Base-by-base conservation (phyloP, 1,140 invertebrate species). In the Apis laboriosa region DNA sequence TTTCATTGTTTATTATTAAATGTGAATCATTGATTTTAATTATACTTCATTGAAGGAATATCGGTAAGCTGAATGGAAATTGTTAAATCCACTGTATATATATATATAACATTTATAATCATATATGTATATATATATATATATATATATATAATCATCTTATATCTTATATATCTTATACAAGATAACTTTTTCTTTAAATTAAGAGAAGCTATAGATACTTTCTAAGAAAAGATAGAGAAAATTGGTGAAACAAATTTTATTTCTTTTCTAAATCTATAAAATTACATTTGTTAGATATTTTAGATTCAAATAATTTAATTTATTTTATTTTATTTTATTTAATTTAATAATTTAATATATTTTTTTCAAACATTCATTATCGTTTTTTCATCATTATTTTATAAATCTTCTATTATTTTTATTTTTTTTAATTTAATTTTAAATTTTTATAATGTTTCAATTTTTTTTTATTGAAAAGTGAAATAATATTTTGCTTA, bases 221-320 rank as follows among this genome's bases (percentile, higher is more conserved):
- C 61, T 56, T 74, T 75, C 43, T 72, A 79, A 71, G 77, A 15
- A 61, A 70, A 34, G 60, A 21, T 80, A 74, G 76, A 74, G 70
- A 64, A 80, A 60, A 53, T 73, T 55, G 49, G 55, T 51, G n/a
- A 61, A 17, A 19, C 5, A 43, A 43, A 43, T 24, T 51, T 4
- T 70, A 8, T 3, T 9, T 8, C 24, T 13, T 51, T 43, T 11
- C 3, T 17, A 51, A 12, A 24, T n/a, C 17, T 51, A 15, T 43
- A 43, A 43, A 43, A 5, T 43, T 43, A 43, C 4, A 43, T 43
- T 43, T 43, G 4, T 43, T 43, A 7, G 34, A 43, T 43, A 43
- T 43, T 7, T 43, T 43, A 43, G 34, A 5, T 43, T 43, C 34
- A 43, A 43, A 43, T 43, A 43, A 43, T 43, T 43, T 4, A 43